Percentiles rank a stretch among this genome's conserved stretches.
phyloP scores from a whole-genome alignment of 92 coral and sea anemone genomes.

The Bergia puertoricense region DNA sequence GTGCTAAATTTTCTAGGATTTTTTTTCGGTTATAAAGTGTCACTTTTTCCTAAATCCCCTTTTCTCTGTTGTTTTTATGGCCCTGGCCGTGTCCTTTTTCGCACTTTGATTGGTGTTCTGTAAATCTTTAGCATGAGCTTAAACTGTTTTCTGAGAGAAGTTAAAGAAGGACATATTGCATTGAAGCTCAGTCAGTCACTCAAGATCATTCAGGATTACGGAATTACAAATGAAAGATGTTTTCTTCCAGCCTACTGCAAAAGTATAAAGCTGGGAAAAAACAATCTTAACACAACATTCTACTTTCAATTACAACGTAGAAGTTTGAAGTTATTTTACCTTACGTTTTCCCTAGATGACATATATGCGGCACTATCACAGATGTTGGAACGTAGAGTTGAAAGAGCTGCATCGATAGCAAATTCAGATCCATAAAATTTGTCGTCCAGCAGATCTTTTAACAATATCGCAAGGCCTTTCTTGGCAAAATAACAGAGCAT shows the following conservation, averaged over 20 bases:
- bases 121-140: not conserved
- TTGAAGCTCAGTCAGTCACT: too few species aligned
- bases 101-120: not conserved
- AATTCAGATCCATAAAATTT: not conserved
- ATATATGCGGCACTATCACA: not conserved
- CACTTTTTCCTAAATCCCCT: too few species aligned
- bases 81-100: not conserved
- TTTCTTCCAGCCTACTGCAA: not conserved
- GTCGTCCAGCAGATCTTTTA: conserved; percentile 17
- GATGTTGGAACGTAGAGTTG: not conserved
- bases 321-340: not conserved
- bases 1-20: too few species aligned
- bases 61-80: not conserved
- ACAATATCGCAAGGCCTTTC: conserved; percentile 25
- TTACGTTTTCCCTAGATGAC: not conserved
- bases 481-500: conserved; percentile 35
- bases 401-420: conserved; percentile 28
- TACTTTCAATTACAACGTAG: too few species aligned
- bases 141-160: not conserved
- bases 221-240: too few species aligned
- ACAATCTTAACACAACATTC: too few species aligned
- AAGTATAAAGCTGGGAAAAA: not conserved
- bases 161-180: not conserved
- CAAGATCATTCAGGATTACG: too few species aligned
- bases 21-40: too few species aligned